Base-by-base conservation (phyloP, 2,113 vertebrate genomes). In the Podilymbus podiceps region DNA sequence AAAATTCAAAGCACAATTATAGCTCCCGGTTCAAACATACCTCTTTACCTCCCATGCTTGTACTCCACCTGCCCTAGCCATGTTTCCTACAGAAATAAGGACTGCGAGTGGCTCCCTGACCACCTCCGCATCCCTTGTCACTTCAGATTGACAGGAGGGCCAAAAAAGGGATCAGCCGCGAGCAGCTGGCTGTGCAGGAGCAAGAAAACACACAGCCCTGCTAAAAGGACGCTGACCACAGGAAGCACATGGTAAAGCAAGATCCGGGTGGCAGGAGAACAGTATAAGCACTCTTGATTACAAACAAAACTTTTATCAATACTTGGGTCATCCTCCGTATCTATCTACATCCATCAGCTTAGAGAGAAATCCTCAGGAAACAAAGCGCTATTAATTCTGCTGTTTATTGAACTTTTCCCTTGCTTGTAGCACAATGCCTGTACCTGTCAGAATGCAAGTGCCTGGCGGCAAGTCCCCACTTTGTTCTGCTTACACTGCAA, bases 371-470 rank as follows among this genome's bases (percentile, higher is more conserved):
- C 38, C 13, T 78, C 47, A 89, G 64, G 60, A 81, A 95, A 88
- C 0, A 1, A 18, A n/a, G 18, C 6, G 3, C 11, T 59, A 15
- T 17, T 71, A 66, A 49, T 71, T 55, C 28, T 4, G 17, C 47
- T 42, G 18, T 62, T 90, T 79, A n/a, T 14, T 72, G 38, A 78
- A 42, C 38, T 27, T 6, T 25, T 71, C 15, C 5, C 4, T 55
- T 53, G 20, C 44, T 71, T 46, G 6, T 40, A 74, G 42, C 4
- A 3, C 5, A 1, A 12, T 94, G 33, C 28, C n/a, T 82, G 15
- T 72, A n/a, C 31, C 9, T 67, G 14, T 19, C 56, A 31, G 27
- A 49, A 28, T 64, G 52, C 35, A 82, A 23, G 40, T 15, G 79
- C 46, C 40, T 16, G 38, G 12, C 27, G 31, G 50, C 31, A 35